Evolutionary conservation across 2,888 invertebrate species (phyloP).

Genomic region (Morpho achilles): DNA sequence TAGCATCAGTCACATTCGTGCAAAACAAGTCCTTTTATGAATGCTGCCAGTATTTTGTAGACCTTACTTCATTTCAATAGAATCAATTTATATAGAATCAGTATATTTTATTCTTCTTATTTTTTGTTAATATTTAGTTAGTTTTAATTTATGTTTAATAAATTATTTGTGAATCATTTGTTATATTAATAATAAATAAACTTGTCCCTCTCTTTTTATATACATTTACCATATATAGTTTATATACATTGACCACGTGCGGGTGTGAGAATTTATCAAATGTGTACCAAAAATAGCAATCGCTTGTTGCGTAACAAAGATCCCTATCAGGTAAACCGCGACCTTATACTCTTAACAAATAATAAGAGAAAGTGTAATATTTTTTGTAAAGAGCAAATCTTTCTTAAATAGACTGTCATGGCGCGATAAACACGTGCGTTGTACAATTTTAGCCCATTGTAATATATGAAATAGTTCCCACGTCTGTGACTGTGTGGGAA

Average conservation of each 20-base stretch:
- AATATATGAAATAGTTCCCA: constrained; percentile 14
- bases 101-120: too few species aligned
- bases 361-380: constrained; percentile 21
- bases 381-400: constrained; percentile 8
- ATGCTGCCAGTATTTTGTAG: too few species aligned
- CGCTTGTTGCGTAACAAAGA: constrained; percentile 43
- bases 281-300: constrained; percentile 45
- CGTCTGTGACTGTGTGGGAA: constrained; percentile 17
- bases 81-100: too few species aligned
- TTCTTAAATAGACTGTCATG: neutral
- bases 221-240: too few species aligned
- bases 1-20: too few species aligned
- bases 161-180: too few species aligned
- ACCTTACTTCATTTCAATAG: too few species aligned
- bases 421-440: constrained; percentile 12
- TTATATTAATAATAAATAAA: too few species aligned
- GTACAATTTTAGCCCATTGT: constrained; percentile 5
- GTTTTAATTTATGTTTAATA: too few species aligned
- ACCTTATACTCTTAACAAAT: constrained; percentile 7
- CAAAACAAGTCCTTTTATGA: too few species aligned
- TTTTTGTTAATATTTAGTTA: too few species aligned
- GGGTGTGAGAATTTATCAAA: constrained; percentile 54
- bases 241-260: constrained; percentile 46
- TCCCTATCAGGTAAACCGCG: constrained; percentile 32
- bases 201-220: too few species aligned